Evolutionary conservation across 53 echinoderm and acorn worm species (phyloP).

Genomic region (Echinarachnius parma): DNA sequence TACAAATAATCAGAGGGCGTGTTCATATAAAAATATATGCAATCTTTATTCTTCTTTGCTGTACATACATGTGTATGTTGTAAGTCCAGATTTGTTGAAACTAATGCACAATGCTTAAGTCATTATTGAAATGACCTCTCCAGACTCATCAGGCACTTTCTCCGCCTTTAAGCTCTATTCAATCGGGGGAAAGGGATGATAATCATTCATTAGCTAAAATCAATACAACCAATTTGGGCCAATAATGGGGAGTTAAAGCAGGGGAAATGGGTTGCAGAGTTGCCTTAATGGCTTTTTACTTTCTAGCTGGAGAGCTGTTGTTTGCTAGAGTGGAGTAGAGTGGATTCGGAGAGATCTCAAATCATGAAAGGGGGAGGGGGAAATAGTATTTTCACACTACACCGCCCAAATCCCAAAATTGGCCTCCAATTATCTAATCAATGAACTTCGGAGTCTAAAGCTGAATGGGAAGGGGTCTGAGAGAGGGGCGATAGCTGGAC

Average conservation of each 20-base stretch:
- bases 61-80: no score
- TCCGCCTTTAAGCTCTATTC: not conserved
- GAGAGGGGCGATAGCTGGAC: not conserved
- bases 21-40: no score
- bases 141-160: no score
- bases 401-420: slow-evolving; percentile 8
- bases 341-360: not conserved
- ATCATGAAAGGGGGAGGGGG: not conserved
- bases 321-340: not conserved
- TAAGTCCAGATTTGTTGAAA: no score
- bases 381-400: slow-evolving; percentile 1
- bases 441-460: slow-evolving; percentile 37
- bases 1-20: no score
- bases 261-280: not conserved
- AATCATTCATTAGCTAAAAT: not conserved
- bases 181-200: not conserved
- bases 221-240: slow-evolving; percentile 8
- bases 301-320: no score
- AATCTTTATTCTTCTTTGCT: no score
- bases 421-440: slow-evolving; percentile 22
- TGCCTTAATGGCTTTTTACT: not conserved
- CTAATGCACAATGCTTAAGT: no score
- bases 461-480: no score
- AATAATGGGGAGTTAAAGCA: not conserved
- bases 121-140: no score